Percentiles rank a stretch among this genome's conserved stretches.
phyloP scores from a whole-genome alignment of 2,888 invertebrate genomes.

The Gonocerus acuteangulatus region DNA sequence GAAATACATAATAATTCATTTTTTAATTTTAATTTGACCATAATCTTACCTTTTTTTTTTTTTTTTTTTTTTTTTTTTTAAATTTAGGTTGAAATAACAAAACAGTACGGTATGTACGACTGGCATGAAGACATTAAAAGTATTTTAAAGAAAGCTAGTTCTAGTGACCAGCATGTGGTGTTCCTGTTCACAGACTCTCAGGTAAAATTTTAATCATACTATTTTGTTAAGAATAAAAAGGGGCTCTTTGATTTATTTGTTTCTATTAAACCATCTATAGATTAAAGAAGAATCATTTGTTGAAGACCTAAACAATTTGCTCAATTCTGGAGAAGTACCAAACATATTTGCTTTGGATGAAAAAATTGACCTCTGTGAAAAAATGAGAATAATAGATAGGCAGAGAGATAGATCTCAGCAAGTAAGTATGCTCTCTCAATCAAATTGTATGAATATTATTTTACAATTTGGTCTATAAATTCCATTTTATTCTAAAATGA shows the following conservation, averaged over 20 bases:
- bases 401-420: slow-evolving; percentile 77
- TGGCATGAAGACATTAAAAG: slow-evolving; percentile 88
- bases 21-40: too few relatives aligned
- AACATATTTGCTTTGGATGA: slow-evolving; percentile 81
- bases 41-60: too few relatives aligned
- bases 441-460: not conserved
- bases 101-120: slow-evolving; percentile 71
- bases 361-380: slow-evolving; percentile 82
- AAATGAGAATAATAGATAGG: slow-evolving; percentile 79
- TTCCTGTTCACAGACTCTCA: slow-evolving; percentile 88
- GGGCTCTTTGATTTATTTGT: too few relatives aligned
- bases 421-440: slow-evolving; percentile 36
- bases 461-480: too few relatives aligned
- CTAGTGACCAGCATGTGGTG: slow-evolving; percentile 77
- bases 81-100: slow-evolving; percentile 84
- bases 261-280: not conserved
- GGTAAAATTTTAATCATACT: slow-evolving; percentile 46
- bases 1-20: too few relatives aligned
- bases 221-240: too few relatives aligned
- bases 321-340: slow-evolving; percentile 90
- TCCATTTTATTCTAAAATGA: not conserved
- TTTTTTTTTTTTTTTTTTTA: too few relatives aligned
- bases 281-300: slow-evolving; percentile 89
- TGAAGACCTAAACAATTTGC: slow-evolving; percentile 85
- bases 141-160: slow-evolving; percentile 70